phyloP scores from a whole-genome alignment of 2,888 invertebrate genomes.

The Eupithecia centaureata region DNA sequence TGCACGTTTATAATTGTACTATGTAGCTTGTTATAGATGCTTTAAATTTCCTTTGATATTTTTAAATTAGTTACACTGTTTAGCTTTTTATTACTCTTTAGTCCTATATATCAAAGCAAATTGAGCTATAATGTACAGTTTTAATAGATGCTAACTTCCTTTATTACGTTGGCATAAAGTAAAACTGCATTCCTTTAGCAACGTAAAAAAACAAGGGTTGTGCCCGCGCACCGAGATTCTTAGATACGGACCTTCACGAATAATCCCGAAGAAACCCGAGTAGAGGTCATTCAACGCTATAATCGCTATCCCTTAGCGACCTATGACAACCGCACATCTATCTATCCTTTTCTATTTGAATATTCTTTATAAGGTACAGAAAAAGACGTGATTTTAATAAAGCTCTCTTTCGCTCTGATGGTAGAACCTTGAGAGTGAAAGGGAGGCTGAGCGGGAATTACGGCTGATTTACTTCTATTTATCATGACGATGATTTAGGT shows the following conservation, averaged over 20 bases:
- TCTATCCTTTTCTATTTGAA: constrained; percentile 66
- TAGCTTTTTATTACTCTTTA: neutral
- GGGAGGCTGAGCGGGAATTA: neutral
- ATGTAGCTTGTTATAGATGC: neutral
- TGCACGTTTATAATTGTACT: neutral
- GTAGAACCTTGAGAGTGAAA: neutral
- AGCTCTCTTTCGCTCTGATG: neutral
- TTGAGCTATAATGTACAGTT: constrained; percentile 50
- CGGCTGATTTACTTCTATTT: constrained; percentile 21
- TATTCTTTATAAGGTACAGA: constrained; percentile 66
- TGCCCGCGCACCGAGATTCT: constrained; percentile 69
- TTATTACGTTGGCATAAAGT: constrained; percentile 33
- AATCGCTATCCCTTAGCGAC: constrained; percentile 73
- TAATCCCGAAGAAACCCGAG: constrained; percentile 53
- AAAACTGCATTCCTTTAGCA: constrained; percentile 50
- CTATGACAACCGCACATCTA: constrained; percentile 45
- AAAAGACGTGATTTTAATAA: constrained; percentile 4
- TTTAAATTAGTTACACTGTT: neutral
- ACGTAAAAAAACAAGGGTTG: constrained; percentile 60
- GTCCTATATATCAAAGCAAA: constrained; percentile 44
- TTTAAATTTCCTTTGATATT: neutral
- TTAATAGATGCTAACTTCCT: constrained; percentile 44
- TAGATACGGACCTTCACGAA: constrained; percentile 71
- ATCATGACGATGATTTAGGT: constrained; percentile 66
- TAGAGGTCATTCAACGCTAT: constrained; percentile 71